Evolutionary conservation across 2,888 invertebrate species (phyloP).

Genomic region (Trichacis sp.): DNA sequence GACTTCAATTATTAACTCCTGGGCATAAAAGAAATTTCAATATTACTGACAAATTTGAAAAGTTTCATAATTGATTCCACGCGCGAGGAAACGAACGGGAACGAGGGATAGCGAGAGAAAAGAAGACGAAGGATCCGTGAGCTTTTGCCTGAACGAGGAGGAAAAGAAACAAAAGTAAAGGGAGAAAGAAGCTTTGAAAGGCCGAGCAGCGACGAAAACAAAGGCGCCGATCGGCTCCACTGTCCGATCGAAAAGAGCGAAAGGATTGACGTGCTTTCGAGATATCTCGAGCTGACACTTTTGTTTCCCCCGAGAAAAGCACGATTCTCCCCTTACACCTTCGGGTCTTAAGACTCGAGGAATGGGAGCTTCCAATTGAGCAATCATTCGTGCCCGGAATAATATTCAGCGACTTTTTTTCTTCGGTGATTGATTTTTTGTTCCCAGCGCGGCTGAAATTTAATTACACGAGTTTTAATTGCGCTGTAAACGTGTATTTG

Average conservation of each 20-base stretch:
- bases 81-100: conserved; percentile 41
- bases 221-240: conserved; percentile 49
- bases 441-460: not conserved
- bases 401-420: conserved; percentile 32
- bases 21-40: conserved; percentile 68
- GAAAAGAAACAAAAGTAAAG: conserved; percentile 44
- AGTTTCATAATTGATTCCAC: conserved; percentile 68
- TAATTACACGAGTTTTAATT: not conserved
- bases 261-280: conserved; percentile 62
- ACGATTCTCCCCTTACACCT: conserved; percentile 36
- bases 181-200: conserved; percentile 40
- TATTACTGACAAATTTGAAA: conserved; percentile 69
- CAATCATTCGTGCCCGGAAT: conserved; percentile 41
- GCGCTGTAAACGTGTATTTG: not conserved
- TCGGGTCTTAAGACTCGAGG: conserved; percentile 6
- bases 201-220: conserved; percentile 55
- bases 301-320: conserved; percentile 50
- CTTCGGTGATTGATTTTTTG: not conserved
- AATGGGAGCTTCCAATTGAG: conserved; percentile 7
- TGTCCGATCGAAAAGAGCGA: conserved; percentile 54
- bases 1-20: conserved; percentile 67
- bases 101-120: conserved; percentile 27
- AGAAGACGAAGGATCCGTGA: conserved; percentile 13
- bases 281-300: conserved; percentile 57
- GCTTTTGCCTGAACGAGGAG: conserved; percentile 44